A percentile compares a stretch with the other conserved stretches of the same genome.
Evolutionary conservation across 92 coral and sea anemone genomes (phyloP).

Genomic region (Hydrozoanthus gracilis): DNA sequence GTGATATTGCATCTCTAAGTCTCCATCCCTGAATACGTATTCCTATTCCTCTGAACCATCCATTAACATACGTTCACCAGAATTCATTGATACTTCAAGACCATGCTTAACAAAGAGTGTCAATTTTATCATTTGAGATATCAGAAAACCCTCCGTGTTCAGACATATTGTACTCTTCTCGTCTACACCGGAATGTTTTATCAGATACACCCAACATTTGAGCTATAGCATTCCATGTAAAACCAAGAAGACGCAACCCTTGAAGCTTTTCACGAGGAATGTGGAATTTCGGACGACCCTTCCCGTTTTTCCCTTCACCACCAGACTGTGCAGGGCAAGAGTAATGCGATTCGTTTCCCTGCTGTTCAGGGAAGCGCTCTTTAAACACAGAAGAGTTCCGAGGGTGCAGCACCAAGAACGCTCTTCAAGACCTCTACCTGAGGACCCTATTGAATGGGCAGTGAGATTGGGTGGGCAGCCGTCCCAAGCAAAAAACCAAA

Average conservation of each 20-base stretch:
- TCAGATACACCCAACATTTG: constrained; percentile 52
- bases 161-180: constrained; percentile 29
- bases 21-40: no score
- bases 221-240: constrained; percentile 47
- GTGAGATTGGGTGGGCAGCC: no score
- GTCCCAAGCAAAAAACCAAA: no score
- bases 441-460: no score
- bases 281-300: constrained; percentile 60
- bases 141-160: constrained; percentile 40
- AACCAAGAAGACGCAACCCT: constrained; percentile 59
- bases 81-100: no score
- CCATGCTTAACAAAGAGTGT: constrained; percentile 55
- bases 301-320: constrained; percentile 25
- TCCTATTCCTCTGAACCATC: no score
- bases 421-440: no score
- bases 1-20: no score
- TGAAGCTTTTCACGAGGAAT: constrained; percentile 65
- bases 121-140: constrained; percentile 66
- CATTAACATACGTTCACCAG: no score
- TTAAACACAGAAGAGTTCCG: constrained; percentile 43
- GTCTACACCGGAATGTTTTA: constrained; percentile 44
- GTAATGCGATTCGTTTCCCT: constrained; percentile 30
- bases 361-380: constrained; percentile 52
- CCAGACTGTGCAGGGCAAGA: constrained; percentile 52
- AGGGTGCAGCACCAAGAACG: no score